phyloP scores from a whole-genome alignment of 2,113 vertebrate genomes.

The Myodes glareolus region DNA sequence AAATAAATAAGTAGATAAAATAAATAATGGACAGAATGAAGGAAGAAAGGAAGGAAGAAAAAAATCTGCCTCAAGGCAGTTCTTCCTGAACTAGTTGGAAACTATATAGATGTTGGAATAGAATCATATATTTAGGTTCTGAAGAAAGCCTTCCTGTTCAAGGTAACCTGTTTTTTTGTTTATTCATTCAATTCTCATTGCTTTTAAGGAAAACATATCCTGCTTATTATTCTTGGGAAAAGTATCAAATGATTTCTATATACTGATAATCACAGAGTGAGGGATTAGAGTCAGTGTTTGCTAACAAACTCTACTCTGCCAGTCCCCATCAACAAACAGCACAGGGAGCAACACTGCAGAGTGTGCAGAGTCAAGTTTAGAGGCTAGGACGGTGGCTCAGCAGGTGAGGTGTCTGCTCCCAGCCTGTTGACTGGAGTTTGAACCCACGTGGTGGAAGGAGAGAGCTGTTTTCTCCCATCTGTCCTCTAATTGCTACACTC shows the following conservation, averaged over 20 bases:
- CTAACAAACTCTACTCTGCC: neutral
- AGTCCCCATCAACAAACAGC: neutral
- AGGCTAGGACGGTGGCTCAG: no score
- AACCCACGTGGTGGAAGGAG: no score
- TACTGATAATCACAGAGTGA: neutral
- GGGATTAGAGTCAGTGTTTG: neutral
- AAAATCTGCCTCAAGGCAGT: neutral
- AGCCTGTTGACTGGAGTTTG: neutral
- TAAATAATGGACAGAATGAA: no score
- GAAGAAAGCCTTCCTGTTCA: neutral
- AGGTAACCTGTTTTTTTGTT: neutral
- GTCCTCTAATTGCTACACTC: neutral
- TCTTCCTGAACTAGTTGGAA: neutral
- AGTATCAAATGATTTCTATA: neutral
- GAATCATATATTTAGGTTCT: neutral
- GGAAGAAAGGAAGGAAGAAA: neutral
- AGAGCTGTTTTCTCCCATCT: neutral
- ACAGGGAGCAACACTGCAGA: neutral
- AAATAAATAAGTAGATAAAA: no score
- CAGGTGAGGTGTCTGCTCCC: no score
- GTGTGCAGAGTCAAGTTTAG: neutral
- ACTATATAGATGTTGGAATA: neutral
- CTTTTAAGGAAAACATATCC: neutral
- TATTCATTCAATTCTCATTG: neutral
- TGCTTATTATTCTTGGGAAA: neutral